Percentiles rank a stretch among this genome's conserved stretches.
Conservation (phyloP, 2,888 invertebrate genomes). For the Cephus spinipes region DNA sequence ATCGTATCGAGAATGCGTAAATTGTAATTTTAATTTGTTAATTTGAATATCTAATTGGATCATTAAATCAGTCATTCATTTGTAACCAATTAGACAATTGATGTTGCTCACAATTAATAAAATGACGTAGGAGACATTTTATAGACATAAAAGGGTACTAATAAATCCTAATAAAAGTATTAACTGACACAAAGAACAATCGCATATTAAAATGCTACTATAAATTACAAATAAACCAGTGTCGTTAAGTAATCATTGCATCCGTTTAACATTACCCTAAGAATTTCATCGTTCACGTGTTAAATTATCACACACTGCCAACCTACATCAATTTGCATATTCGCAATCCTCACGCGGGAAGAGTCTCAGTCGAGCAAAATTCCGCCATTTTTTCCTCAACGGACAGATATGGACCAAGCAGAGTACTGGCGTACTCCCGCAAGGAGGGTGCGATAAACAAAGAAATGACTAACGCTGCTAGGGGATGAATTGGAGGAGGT, state of each 20-base stretch:
- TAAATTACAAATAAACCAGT: too few species aligned
- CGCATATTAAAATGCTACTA: background rate
- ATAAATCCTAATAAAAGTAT: background rate
- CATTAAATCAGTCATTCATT: background rate
- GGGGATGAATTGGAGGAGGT: slow-evolving; percentile 31
- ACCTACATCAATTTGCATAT: background rate
- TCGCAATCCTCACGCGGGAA: background rate
- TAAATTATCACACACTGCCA: background rate
- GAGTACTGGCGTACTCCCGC: background rate
- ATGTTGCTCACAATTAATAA: background rate
- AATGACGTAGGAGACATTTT: background rate
- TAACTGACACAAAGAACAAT: background rate
- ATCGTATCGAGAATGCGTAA: too few species aligned
- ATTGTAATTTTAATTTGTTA: too few species aligned
- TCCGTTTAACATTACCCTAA: background rate
- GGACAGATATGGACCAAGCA: background rate
- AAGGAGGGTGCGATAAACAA: slow-evolving; percentile 10
- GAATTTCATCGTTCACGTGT: background rate
- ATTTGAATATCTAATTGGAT: background rate
- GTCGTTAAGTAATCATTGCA: too few species aligned
- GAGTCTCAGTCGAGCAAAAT: background rate
- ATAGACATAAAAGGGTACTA: background rate
- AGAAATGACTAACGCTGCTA: slow-evolving; percentile 14
- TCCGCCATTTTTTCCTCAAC: background rate
- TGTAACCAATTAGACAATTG: background rate